Percentiles rank a stretch among this genome's conserved stretches.
These are phyloP conservation scores for Armadillidium nasatum DNA, from an alignment of 1,140 invertebrate genomes.

Conservation along the genomic window DNA sequence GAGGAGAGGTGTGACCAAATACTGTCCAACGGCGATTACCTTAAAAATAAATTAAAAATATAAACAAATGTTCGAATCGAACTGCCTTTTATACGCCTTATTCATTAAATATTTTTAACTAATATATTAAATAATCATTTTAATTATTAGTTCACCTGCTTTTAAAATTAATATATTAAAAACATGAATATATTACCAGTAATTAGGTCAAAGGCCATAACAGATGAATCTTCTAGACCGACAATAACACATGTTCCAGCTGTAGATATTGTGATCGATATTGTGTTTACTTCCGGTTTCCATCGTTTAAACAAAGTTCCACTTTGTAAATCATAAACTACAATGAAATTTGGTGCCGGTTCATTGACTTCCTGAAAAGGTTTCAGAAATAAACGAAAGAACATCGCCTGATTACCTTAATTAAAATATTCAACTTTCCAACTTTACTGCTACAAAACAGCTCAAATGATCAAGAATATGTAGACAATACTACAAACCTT, in stretches of 20 bases:
- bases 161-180: too few species aligned
- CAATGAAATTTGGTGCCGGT: constrained; percentile 76
- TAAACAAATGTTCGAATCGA: neutral
- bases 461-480: too few species aligned
- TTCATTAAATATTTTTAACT: neutral
- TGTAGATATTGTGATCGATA: constrained; percentile 73
- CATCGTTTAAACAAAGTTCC: constrained; percentile 87
- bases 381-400: neutral
- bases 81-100: neutral
- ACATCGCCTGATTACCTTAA: neutral
- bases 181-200: constrained; percentile 56
- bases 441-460: too few species aligned
- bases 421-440: neutral
- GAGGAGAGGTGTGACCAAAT: constrained; percentile 68
- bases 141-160: too few species aligned
- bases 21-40: constrained; percentile 67
- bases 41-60: neutral
- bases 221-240: constrained; percentile 69
- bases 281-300: constrained; percentile 74
- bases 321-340: constrained; percentile 84
- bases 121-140: too few species aligned
- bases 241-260: constrained; percentile 73
- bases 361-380: constrained; percentile 70
- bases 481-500: constrained; percentile 49
- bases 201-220: constrained; percentile 82